These are phyloP conservation scores for Drosophila gunungcola DNA, from an alignment of 1,140 invertebrate species.

Conservation along the genomic window DNA sequence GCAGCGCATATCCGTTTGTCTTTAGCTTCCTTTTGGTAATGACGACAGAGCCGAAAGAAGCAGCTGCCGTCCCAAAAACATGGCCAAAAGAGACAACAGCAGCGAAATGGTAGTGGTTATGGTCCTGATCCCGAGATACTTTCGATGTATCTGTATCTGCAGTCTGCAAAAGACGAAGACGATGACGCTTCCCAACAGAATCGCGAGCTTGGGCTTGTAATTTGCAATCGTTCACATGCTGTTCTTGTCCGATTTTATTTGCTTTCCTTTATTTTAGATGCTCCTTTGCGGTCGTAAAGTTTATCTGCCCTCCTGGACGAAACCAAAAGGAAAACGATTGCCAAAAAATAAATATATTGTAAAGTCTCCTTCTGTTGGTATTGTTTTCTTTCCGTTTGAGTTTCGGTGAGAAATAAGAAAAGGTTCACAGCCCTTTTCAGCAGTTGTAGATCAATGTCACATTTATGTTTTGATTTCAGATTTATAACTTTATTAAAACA, in stretches of 20 bases:
- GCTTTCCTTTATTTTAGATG: slow-evolving; percentile 61
- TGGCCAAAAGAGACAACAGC: slow-evolving; percentile 20
- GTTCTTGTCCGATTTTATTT: slow-evolving; percentile 81
- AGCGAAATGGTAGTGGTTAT: slow-evolving; percentile 8
- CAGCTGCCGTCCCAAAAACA: slow-evolving; percentile 65
- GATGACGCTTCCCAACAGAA: slow-evolving; percentile 24
- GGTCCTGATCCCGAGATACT: slow-evolving; percentile 67
- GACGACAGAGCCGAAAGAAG: slow-evolving; percentile 75
- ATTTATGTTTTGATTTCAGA: slow-evolving; percentile 68
- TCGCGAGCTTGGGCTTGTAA: slow-evolving; percentile 57
- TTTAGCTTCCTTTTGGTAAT: slow-evolving; percentile 82
- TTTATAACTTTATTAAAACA: slow-evolving; percentile 81
- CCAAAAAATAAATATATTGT: slow-evolving; percentile 61
- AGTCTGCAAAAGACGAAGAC: slow-evolving; percentile 1
- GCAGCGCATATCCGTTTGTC: slow-evolving; percentile 80
- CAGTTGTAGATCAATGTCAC: slow-evolving; percentile 78
- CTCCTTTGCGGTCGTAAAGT: slow-evolving; percentile 70
- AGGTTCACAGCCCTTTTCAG: slow-evolving; percentile 31
- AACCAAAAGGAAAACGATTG: slow-evolving; percentile 26
- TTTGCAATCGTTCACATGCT: slow-evolving; percentile 81
- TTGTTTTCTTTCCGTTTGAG: not conserved
- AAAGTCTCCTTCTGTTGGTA: slow-evolving; percentile 46
- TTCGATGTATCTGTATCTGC: slow-evolving; percentile 23
- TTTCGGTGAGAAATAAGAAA: slow-evolving; percentile 61
- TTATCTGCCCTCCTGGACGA: slow-evolving; percentile 34